A percentile compares a stretch with the other conserved stretches of the same genome.
Evolutionary conservation across 2,888 invertebrate genomes (phyloP).

Genomic region (Nemoura dubitans): DNA sequence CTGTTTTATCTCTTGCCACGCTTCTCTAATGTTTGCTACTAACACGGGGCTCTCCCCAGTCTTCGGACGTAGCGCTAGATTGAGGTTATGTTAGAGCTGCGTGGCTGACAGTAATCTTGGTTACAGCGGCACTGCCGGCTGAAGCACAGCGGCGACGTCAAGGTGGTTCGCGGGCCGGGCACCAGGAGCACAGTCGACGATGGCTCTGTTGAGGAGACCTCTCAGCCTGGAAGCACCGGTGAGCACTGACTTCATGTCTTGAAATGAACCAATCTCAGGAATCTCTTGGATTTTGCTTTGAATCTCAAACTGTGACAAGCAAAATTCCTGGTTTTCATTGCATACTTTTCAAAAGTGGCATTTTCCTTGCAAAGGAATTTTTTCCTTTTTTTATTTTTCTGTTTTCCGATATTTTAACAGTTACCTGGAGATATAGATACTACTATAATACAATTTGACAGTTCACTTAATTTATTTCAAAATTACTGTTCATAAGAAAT

Average conservation of each 20-base stretch:
- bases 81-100: not conserved
- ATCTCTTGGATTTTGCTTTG: too few relatives aligned
- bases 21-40: not conserved
- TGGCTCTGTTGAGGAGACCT: slow-evolving; percentile 3
- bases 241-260: not conserved
- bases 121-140: slow-evolving; percentile 80
- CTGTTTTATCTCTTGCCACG: not conserved
- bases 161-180: slow-evolving; percentile 63
- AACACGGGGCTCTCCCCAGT: not conserved
- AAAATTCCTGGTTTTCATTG: too few relatives aligned
- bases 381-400: too few relatives aligned
- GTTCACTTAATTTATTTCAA: too few relatives aligned
- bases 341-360: too few relatives aligned
- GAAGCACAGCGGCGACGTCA: slow-evolving; percentile 80
- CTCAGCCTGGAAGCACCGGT: not conserved
- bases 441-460: too few relatives aligned
- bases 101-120: not conserved
- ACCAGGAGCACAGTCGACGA: slow-evolving; percentile 35
- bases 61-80: not conserved
- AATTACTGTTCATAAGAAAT: too few relatives aligned
- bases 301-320: too few relatives aligned
- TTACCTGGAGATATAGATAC: too few relatives aligned
- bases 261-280: too few relatives aligned
- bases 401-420: too few relatives aligned
- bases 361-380: too few relatives aligned